A percentile compares a stretch with the other conserved stretches of the same genome.
Evolutionary conservation across 2,888 invertebrate genomes (phyloP).

Genomic region (Tachina grossa): DNA sequence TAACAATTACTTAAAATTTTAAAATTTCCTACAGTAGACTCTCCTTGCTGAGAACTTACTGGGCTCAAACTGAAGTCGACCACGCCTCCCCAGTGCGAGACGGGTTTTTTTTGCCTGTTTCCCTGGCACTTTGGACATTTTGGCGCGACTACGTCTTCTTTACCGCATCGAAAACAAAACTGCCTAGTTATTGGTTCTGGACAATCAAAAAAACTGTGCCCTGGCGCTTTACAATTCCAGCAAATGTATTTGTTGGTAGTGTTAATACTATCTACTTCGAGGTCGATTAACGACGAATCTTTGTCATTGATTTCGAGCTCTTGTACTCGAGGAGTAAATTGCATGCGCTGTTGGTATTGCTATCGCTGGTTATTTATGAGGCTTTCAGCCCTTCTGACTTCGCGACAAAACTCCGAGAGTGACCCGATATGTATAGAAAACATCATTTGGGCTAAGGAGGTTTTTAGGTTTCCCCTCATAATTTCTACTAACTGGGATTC

Average conservation of each 20-base stretch:
- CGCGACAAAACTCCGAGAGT: background rate
- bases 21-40: no score
- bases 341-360: background rate
- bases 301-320: no score
- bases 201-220: slow-evolving; percentile 9
- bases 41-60: no score
- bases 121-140: background rate
- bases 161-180: background rate
- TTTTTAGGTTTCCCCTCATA: slow-evolving; percentile 19
- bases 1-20: no score
- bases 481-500: slow-evolving; percentile 18
- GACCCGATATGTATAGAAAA: background rate
- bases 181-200: background rate
- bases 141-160: background rate
- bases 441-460: slow-evolving; percentile 7
- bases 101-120: no score
- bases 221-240: no score
- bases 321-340: background rate
- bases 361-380: background rate
- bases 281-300: background rate
- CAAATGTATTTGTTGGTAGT: background rate
- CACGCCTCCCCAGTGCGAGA: no score
- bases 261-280: background rate
- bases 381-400: slow-evolving; percentile 11
- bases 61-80: no score